Percentiles rank a stretch among this genome's conserved stretches.
Evolutionary conservation across 2,113 vertebrate species (phyloP).

Genomic region (Heterocephalus glaber): DNA sequence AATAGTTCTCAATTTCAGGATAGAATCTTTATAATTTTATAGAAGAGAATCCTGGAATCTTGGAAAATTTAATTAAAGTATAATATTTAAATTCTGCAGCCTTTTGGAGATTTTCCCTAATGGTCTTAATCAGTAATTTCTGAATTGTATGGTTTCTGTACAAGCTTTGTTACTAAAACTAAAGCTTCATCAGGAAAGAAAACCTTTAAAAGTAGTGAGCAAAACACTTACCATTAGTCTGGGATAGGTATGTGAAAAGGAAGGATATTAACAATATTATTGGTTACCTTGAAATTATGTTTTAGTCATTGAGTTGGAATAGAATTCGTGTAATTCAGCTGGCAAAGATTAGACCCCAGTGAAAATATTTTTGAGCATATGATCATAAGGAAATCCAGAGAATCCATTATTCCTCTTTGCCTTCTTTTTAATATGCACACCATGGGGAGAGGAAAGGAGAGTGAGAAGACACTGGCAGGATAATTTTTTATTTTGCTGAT

Average conservation of each 20-base stretch:
- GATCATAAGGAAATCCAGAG: slow-evolving; percentile 12
- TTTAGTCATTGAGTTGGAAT: slow-evolving; percentile 2
- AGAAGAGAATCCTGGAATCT: neutral
- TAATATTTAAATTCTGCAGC: neutral
- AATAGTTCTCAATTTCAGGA: neutral
- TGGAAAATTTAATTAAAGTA: slow-evolving; percentile 12
- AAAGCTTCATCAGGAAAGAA: neutral
- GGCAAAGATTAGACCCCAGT: slow-evolving; percentile 13
- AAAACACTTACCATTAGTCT: neutral
- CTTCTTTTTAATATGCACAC: slow-evolving; percentile 15
- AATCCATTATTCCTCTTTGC: slow-evolving; percentile 8
- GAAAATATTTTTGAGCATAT: slow-evolving; percentile 26
- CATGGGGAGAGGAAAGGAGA: neutral
- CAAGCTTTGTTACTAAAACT: slow-evolving; percentile 14
- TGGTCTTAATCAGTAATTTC: neutral
- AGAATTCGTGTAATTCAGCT: slow-evolving; percentile 36
- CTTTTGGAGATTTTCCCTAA: neutral
- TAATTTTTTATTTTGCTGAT: slow-evolving; percentile 47
- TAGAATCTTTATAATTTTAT: neutral
- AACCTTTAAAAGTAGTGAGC: neutral
- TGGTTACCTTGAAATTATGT: slow-evolving; percentile 21
- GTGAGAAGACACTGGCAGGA: neutral
- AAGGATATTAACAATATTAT: neutral
- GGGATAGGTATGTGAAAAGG: neutral
- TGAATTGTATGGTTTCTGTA: neutral